These are phyloP conservation scores for Himalopsyche phryganea DNA, from an alignment of 1,140 invertebrate genomes.

Conservation along the genomic window DNA sequence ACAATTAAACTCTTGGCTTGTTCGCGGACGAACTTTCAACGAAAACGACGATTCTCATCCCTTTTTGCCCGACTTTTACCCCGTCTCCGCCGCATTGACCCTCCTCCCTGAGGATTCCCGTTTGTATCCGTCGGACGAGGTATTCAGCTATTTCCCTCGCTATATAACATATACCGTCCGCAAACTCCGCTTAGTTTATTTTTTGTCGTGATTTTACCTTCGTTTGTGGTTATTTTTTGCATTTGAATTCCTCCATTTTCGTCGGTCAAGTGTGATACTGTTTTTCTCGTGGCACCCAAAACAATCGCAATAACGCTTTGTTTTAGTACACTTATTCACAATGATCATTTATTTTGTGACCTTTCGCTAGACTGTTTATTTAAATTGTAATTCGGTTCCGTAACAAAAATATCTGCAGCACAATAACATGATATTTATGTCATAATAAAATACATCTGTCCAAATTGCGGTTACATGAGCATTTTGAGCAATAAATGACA, in stretches of 20 bases:
- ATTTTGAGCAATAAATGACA: no score
- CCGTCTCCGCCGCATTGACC: not conserved
- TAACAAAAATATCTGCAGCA: no score
- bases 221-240: slow-evolving; percentile 26
- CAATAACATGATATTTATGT: no score
- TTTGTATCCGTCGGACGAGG: slow-evolving; percentile 7
- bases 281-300: no score
- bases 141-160: slow-evolving; percentile 3
- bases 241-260: slow-evolving; percentile 15
- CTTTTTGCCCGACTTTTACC: slow-evolving; percentile 10
- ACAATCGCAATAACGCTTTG: no score
- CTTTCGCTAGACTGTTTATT: no score
- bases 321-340: no score
- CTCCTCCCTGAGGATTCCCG: not conserved
- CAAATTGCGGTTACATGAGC: no score
- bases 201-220: slow-evolving; percentile 23
- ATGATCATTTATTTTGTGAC: no score
- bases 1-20: slow-evolving; percentile 46
- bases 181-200: slow-evolving; percentile 8
- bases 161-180: slow-evolving; percentile 8
- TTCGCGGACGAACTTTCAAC: slow-evolving; percentile 30
- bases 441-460: no score
- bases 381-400: no score
- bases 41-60: slow-evolving; percentile 21
- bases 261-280: slow-evolving; percentile 24